Conservation (phyloP, 2,113 vertebrate species). For the Apteryx owenii region DNA sequence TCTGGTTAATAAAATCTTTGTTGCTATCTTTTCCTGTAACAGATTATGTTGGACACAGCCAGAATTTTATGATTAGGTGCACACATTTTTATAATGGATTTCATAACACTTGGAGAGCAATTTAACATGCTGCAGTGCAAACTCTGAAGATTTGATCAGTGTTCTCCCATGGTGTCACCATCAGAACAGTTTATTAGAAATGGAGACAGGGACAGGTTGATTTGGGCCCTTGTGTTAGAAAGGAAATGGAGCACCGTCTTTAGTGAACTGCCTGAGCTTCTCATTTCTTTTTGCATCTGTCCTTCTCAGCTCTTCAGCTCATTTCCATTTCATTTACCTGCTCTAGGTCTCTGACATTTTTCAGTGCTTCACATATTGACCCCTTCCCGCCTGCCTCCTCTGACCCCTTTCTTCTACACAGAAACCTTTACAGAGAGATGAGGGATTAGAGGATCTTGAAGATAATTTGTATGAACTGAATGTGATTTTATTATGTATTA, state of each 20-base stretch:
- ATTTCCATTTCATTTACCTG: background rate
- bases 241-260: background rate
- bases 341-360: background rate
- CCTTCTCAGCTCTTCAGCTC: background rate
- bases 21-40: background rate
- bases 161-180: background rate
- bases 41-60: background rate
- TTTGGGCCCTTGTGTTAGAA: background rate
- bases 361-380: background rate
- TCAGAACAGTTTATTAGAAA: background rate
- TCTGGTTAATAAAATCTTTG: slow-evolving; percentile 33
- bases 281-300: background rate
- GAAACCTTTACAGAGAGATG: background rate
- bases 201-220: background rate
- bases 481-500: background rate
- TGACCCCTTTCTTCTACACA: background rate
- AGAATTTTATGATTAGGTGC: background rate
- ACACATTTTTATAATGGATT: slow-evolving; percentile 1
- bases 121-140: background rate
- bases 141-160: background rate
- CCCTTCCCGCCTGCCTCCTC: background rate
- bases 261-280: background rate
- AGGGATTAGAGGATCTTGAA: background rate
- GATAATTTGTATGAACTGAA: background rate
- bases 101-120: background rate